These are phyloP conservation scores for Chloropsis hardwickii DNA, from an alignment of 2,113 vertebrate genomes.

Conservation along the genomic window DNA sequence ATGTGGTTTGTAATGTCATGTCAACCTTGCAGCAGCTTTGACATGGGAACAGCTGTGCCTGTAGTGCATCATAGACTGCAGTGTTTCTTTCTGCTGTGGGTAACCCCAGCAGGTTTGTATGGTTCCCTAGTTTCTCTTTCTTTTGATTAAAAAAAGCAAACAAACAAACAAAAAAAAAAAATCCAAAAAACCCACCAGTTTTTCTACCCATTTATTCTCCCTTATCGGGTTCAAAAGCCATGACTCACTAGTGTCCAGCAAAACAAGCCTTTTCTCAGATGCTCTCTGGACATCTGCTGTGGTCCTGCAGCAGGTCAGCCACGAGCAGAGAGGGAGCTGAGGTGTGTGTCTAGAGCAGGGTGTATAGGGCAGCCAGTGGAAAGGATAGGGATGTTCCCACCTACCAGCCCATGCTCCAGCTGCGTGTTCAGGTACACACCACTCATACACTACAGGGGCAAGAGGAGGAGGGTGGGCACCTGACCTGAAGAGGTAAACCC, in stretches of 20 bases:
- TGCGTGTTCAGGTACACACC: rapidly evolving
- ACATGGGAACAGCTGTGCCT: rapidly evolving
- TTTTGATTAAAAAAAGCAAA: background rate
- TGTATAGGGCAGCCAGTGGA: background rate
- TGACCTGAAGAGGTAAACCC: background rate
- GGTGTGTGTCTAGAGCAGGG: background rate
- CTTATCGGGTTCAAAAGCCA: background rate
- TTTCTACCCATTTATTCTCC: background rate
- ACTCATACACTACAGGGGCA: background rate
- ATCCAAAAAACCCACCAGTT: rapidly evolving
- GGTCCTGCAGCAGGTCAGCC: background rate
- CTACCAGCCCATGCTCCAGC: rapidly evolving
- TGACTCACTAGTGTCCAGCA: background rate
- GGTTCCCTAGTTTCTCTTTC: background rate
- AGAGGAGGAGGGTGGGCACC: background rate
- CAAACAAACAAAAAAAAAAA: background rate
- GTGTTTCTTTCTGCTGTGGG: background rate
- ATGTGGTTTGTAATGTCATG: background rate
- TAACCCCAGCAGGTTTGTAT: background rate
- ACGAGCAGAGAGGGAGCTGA: rapidly evolving
- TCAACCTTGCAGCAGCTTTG: background rate
- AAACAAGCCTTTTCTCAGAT: background rate
- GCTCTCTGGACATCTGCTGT: rapidly evolving
- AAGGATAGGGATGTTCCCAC: background rate
- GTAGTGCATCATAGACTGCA: rapidly evolving